Evolutionary conservation across 2,797 vertebrate genomes (phyloP).

Genomic region (Bradypus variegatus): DNA sequence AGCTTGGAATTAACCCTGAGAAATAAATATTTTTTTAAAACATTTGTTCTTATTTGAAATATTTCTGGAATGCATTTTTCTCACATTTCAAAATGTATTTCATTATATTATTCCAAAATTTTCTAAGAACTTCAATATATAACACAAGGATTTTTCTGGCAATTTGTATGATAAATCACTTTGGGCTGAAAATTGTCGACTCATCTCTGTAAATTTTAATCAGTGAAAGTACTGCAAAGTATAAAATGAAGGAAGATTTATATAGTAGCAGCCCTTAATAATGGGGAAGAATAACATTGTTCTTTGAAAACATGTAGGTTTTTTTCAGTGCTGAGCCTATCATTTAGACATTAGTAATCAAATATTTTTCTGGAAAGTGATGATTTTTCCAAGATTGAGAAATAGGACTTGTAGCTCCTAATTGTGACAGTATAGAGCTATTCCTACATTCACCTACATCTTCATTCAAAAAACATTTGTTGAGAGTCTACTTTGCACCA

Average conservation of each 20-base stretch:
- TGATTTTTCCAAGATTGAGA: not conserved
- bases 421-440: not conserved
- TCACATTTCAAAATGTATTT: not conserved
- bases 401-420: not conserved
- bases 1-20: not conserved
- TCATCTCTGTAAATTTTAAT: not conserved
- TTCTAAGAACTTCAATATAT: not conserved
- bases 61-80: not conserved
- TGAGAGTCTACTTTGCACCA: too few species aligned
- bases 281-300: not conserved
- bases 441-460: not conserved
- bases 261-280: not conserved
- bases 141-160: not conserved
- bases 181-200: not conserved
- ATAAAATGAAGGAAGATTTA: slow-evolving; percentile 19
- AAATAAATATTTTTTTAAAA: not conserved
- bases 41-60: not conserved
- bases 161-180: not conserved
- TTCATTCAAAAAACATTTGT: not conserved
- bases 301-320: not conserved
- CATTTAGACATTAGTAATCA: not conserved
- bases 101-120: not conserved
- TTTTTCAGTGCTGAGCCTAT: not conserved
- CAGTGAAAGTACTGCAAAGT: not conserved
- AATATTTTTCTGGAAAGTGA: not conserved